Base-by-base conservation (phyloP, 2,797 vertebrate species). In the Artibeus jamaicensis region DNA sequence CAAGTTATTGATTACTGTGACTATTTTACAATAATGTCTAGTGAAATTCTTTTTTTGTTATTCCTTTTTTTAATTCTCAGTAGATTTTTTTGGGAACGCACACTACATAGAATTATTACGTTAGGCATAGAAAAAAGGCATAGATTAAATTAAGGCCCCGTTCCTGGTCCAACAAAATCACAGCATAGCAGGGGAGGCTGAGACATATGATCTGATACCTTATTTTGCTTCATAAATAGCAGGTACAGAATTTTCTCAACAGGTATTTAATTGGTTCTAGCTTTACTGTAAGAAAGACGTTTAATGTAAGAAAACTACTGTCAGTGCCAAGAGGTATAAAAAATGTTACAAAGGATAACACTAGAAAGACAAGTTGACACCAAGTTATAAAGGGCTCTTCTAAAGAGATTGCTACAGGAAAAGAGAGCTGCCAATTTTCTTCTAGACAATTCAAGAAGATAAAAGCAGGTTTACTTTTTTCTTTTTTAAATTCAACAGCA, bases 351-450 rank as follows among this genome's bases (percentile, higher is more conserved):
- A 96, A 88, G 71, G 18, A 44, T 71, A 87, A 74, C 1, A 32
- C 9, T 93, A 34, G 59, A 91, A 95, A 83, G n/a, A 81, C 11
- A 95, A 93, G 12, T 71, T 53, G 44, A 19, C 95, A 42, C 22
- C 76, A 85, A 81, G 6, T 89, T 90, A 48, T 42, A 68, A 87
- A 89, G 73, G 10, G 22, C 12, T 34, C 32, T 68, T 90, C n/a
- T 82, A 77, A 89, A 94, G 90, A 94, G 50, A 83, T 29, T 73
- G 11, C 34, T 96, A 19, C 70, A 90, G 32, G 22, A 73, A 78
- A 89, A 92, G 10, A 55, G 46, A 65, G 24, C 55, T 16, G 0
- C 79, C 21, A 74, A 32, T 62, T 29, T 62, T 62, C 59, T 62
- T 29, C 59, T 62, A 62, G 59, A 62, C 94, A 95, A 82, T 91